Evolutionary conservation across 2,888 invertebrate species (phyloP), one percentile per base, ranked within the genome.

Genomic region (Tetramorium bicarinatum): DNA sequence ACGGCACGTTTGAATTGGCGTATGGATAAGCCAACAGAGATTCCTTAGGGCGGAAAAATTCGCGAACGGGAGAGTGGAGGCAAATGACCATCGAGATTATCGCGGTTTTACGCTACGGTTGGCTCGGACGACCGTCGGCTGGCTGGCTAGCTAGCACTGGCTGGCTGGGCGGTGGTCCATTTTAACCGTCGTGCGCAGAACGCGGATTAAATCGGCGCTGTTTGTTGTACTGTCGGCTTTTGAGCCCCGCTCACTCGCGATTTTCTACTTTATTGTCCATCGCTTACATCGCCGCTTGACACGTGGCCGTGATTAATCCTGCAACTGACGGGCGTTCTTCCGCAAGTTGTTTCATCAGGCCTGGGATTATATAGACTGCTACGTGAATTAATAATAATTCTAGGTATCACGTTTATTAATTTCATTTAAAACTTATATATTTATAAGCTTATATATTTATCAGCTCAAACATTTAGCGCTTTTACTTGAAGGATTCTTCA

Each of bases 41-140:
- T 69, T 69, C 21, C 56, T 18, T n/a, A 61, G 59, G 72, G 72
- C 38, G 38, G 34, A 80, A 80, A 80, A 80, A 80, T 80, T 61
- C 11, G 72, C 77, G 54, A 87, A 84, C 72, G 85, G 72, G 67
- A 44, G 67, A 44, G 54, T 47, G 69, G 75, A 79, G 59, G 81
- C 74, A 83, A 90, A 87, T 83, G 89, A 85, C 89, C 87, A 86
- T 85, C 79, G 87, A 87, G 89, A 90, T 90, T 89, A 90, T 90
- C 90, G 88, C 85, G 89, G 89, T 90, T 90, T 90, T 85, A 87
- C 89, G 89, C 84, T 84, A 87, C 85, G 83, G 83, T 90, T 87
- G 80, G 72, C 56, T 82, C 72, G 86, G 85, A 88, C 86, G 85
- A 89, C 69, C 49, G 34, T 61, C 34, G 64, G 69, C 47, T 44